A percentile compares a stretch with the other conserved stretches of the same genome.
phyloP scores from a whole-genome alignment of 2,888 invertebrate species.

The Blastobasis adustella region DNA sequence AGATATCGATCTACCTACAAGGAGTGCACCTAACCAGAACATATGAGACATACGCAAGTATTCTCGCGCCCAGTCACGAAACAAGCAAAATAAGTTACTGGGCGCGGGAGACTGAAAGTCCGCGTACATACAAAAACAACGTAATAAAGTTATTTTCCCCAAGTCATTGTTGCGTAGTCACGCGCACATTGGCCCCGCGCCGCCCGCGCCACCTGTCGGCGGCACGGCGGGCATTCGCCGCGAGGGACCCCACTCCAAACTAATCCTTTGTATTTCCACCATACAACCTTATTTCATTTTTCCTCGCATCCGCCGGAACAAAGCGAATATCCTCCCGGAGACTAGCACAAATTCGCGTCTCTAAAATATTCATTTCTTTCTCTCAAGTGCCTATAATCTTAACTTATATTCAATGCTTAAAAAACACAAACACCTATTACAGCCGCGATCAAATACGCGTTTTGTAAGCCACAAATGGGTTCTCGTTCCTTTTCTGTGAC shows the following conservation, averaged over 20 bases:
- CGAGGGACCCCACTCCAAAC: slow-evolving; percentile 44
- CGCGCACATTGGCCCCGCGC: slow-evolving; percentile 39
- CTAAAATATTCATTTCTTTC: no score
- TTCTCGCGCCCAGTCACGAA: no score
- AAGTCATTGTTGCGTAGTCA: slow-evolving; percentile 52
- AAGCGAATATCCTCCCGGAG: slow-evolving; percentile 27
- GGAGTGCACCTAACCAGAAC: no score
- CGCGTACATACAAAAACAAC: slow-evolving; percentile 17
- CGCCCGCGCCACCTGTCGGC: slow-evolving; percentile 42
- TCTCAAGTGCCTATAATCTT: no score
- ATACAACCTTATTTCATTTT: slow-evolving; percentile 42
- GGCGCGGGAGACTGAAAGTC: slow-evolving; percentile 7
- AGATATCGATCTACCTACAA: no score
- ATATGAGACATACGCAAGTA: no score
- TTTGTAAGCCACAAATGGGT: no score
- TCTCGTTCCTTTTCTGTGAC: no score
- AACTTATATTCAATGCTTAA: no score
- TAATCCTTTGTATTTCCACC: slow-evolving; percentile 48
- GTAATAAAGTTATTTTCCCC: slow-evolving; percentile 37
- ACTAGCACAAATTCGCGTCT: slow-evolving; percentile 5
- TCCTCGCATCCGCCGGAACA: slow-evolving; percentile 32
- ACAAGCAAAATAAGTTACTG: no score
- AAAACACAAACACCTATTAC: no score
- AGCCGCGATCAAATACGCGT: no score
- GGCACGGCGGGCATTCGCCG: slow-evolving; percentile 46